Evolutionary conservation across 2,797 vertebrate genomes (phyloP).

Genomic region (Choloepus didactylus): DNA sequence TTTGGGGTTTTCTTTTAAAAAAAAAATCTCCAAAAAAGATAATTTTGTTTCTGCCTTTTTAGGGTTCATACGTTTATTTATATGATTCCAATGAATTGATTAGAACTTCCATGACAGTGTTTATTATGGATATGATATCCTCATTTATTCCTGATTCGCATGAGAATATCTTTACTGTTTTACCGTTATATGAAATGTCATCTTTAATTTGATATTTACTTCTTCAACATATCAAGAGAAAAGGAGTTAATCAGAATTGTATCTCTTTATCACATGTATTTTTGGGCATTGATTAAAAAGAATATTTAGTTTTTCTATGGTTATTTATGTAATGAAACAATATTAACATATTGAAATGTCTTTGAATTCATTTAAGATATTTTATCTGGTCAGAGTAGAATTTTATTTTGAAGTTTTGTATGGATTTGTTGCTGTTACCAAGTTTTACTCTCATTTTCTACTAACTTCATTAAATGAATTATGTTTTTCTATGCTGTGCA

Average conservation of each 20-base stretch:
- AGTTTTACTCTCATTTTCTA: slow-evolving; percentile 8
- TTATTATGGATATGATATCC: neutral
- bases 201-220: slow-evolving; percentile 39
- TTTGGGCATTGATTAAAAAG: neutral
- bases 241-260: neutral
- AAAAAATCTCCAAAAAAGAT: neutral
- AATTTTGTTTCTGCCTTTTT: neutral
- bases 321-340: neutral
- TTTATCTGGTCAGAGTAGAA: neutral
- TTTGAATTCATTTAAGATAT: neutral
- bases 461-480: neutral
- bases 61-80: neutral
- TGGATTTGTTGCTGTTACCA: neutral
- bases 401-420: neutral
- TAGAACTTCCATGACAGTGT: neutral
- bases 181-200: neutral
- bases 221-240: neutral
- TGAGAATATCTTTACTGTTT: neutral
- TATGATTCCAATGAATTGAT: neutral
- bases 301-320: neutral
- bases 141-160: neutral
- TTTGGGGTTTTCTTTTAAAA: neutral
- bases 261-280: neutral
- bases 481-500: neutral
- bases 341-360: neutral